phyloP scores from a whole-genome alignment of 2,797 vertebrate species.

The Phaenicophaeus curvirostris region DNA sequence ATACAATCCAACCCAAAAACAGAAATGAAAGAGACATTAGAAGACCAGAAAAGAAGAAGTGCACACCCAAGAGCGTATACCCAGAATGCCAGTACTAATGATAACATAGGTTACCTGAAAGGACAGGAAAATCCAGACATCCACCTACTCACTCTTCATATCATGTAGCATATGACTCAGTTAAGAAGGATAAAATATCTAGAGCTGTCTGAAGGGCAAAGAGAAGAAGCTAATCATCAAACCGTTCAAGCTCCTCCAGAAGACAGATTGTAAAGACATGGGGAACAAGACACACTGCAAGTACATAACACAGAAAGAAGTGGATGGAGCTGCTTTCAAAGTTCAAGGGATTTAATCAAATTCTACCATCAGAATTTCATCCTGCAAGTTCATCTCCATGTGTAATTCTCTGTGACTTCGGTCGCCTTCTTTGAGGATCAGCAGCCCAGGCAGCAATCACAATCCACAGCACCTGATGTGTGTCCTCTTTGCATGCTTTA shows the following conservation, averaged over 20 bases:
- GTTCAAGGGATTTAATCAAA: background rate
- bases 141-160: background rate
- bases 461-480: background rate
- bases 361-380: background rate
- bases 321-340: background rate
- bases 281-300: background rate
- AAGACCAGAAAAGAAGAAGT: conserved; percentile 26
- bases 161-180: background rate
- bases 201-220: background rate
- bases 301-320: background rate
- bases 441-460: rapidly evolving
- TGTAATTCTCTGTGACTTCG: rapidly evolving
- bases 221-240: background rate
- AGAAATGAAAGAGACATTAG: conserved; percentile 41
- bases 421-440: background rate
- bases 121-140: conserved; percentile 57
- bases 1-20: conserved; percentile 1
- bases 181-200: conserved; percentile 29
- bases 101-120: conserved; percentile 25
- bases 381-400: background rate
- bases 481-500: background rate
- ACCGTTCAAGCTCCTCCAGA: background rate
- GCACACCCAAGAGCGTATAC: background rate
- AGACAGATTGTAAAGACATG: background rate
- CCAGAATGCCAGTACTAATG: background rate